Evolutionary conservation across 2,113 vertebrate genomes (phyloP).

Genomic region (Chiloscyllium plagiosum): DNA sequence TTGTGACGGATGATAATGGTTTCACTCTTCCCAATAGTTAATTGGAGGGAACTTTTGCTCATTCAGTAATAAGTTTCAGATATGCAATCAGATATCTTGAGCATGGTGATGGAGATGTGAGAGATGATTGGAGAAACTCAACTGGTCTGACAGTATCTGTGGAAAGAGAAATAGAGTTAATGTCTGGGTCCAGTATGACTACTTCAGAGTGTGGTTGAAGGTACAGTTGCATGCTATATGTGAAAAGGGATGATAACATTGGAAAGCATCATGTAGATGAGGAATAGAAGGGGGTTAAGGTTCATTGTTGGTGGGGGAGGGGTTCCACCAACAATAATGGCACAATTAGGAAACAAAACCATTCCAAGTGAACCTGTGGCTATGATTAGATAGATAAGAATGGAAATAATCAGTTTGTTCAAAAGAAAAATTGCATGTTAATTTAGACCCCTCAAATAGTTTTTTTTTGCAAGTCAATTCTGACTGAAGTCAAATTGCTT

Average conservation of each 20-base stretch:
- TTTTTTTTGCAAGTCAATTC: background rate
- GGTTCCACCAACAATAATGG: background rate
- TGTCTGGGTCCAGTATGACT: too few relatives aligned
- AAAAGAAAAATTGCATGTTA: background rate
- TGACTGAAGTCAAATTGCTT: background rate
- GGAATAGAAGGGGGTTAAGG: background rate
- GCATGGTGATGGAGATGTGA: background rate
- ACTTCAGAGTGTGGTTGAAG: too few relatives aligned
- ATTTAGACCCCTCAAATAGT: background rate
- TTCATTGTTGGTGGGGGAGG: background rate
- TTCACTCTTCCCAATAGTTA: background rate
- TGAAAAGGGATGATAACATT: background rate
- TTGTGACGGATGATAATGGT: background rate
- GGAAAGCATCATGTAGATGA: background rate
- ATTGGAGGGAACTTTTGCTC: background rate
- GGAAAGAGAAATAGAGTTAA: too few relatives aligned
- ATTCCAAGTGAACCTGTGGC: background rate
- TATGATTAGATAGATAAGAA: background rate
- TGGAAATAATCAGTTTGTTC: background rate
- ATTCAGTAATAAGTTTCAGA: background rate
- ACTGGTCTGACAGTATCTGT: too few relatives aligned
- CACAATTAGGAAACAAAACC: background rate
- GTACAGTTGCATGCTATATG: background rate
- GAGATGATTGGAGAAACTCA: background rate
- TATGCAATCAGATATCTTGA: background rate